Evolutionary conservation across 2,797 vertebrate species (phyloP).

Genomic region (Pipistrellus nathusii): DNA sequence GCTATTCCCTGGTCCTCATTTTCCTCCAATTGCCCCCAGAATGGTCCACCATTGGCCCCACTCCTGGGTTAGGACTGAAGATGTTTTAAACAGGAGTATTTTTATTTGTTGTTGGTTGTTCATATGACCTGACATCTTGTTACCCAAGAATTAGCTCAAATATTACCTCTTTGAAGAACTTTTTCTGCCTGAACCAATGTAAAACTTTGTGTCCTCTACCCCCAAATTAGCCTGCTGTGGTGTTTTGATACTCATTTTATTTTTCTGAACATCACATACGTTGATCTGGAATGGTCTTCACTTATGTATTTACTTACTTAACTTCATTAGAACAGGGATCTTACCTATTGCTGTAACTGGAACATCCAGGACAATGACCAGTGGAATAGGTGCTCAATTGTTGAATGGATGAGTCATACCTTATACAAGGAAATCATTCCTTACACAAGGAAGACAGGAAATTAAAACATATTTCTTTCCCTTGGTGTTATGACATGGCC

Average conservation of each 20-base stretch:
- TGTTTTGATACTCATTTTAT: not conserved
- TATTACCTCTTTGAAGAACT: not conserved
- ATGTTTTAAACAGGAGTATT: not conserved
- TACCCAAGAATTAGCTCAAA: not conserved
- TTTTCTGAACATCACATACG: not conserved
- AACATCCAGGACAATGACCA: not conserved
- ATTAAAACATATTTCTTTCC: conserved; percentile 48
- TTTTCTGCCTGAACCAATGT: not conserved
- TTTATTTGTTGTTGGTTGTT: not conserved
- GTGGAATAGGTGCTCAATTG: not conserved
- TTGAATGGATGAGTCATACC: conserved; percentile 17
- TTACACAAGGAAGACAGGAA: conserved; percentile 1
- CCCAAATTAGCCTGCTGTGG: not conserved
- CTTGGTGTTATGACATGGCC: not conserved
- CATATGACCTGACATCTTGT: not conserved
- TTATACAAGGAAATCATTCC: not conserved
- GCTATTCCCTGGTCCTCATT: not conserved
- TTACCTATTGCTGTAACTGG: not conserved
- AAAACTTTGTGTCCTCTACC: not conserved
- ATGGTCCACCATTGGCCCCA: not conserved
- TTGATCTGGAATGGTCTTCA: conserved; percentile 34
- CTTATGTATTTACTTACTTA: conserved; percentile 17
- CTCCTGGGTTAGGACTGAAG: not conserved
- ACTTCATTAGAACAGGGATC: not conserved
- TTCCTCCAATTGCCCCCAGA: not conserved